Evolutionary conservation across 64 coral and sea anemone species (phyloP), one percentile per base, ranked within the genome.

Genomic region (Montipora capricornis): DNA sequence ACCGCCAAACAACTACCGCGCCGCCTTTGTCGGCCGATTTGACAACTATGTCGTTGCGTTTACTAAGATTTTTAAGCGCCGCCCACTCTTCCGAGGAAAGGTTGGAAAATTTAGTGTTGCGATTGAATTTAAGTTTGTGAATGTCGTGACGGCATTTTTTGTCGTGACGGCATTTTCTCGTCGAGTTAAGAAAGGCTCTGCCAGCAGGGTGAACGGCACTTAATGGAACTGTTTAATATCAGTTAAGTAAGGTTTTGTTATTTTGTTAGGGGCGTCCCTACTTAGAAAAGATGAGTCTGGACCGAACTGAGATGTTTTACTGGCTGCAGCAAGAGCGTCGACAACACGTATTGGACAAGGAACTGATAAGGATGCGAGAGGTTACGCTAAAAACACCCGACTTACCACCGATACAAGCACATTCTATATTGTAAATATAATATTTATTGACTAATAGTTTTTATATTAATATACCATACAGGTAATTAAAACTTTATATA

Each of bases 241-340:
- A 64, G 61, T 64, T 16, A 7, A 64, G 9, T 80, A 20, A 24
- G 15, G 26, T 79, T 6, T 90, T 89, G 77, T 48, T 12, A 49
- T 49, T 10, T 19, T 59, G 2, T 7, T 12, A 99, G 97, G 97
- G 97, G 67, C 94, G 97, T 70, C 94, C 97, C 7, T 99, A 95
- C 79, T 44, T 96, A 2, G 97, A 94, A 29, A 99, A 99, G 60
- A 95, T 99, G 62, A 93, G 68, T 52, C 75, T 70, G 78, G 97
- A 99, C 80, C 94, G 97, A 61, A 99, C 97, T 50, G 97, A 99
- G 81, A 99, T 99, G 97, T 76, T 99, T 59, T 99, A 99, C 22
- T 99, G 97, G 97, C 83, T 99, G 10, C 97, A 99, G 44, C 97
- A 99, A 62, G 97, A 99, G 71, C 93, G 97, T 52, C 89, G 97